A percentile compares a stretch with the other conserved stretches of the same genome.
Conservation (phyloP, 1,140 invertebrate genomes). For the Ladona fulva region DNA sequence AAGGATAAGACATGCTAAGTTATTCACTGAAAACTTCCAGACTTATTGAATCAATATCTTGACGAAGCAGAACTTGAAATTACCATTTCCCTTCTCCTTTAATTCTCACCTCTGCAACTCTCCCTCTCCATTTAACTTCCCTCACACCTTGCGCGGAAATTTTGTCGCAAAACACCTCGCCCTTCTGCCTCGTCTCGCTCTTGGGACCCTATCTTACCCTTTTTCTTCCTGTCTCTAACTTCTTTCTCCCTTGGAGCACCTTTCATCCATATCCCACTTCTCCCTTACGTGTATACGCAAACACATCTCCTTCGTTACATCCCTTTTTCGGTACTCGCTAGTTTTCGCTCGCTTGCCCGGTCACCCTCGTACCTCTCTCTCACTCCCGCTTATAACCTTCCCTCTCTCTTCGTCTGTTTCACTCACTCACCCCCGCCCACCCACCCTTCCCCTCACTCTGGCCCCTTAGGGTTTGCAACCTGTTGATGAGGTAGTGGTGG, state of each 20-base stretch:
- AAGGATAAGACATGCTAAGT: too few relatives aligned
- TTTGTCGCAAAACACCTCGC: background rate
- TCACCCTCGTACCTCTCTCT: background rate
- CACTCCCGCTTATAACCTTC: background rate
- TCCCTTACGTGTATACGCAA: background rate
- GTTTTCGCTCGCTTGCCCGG: background rate
- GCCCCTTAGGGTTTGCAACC: slow-evolving; percentile 1
- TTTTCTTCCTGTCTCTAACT: background rate
- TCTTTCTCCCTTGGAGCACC: background rate
- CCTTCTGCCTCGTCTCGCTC: too few relatives aligned
- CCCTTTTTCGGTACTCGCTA: too few relatives aligned
- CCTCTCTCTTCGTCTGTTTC: background rate
- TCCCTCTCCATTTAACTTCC: background rate
- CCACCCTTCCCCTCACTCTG: background rate
- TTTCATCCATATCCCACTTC: background rate
- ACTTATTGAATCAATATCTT: too few relatives aligned
- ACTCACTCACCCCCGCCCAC: background rate
- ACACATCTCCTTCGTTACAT: background rate
- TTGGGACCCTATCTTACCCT: too few relatives aligned
- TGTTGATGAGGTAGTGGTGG: background rate
- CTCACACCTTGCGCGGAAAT: background rate
- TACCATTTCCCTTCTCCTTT: too few relatives aligned
- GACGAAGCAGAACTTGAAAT: too few relatives aligned
- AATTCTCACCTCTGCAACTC: background rate
- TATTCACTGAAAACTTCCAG: too few relatives aligned